A percentile compares a stretch with the other conserved stretches of the same genome.
Evolutionary conservation across 2,113 vertebrate species (phyloP).

Genomic region (Mesembrinibis cayennensis): DNA sequence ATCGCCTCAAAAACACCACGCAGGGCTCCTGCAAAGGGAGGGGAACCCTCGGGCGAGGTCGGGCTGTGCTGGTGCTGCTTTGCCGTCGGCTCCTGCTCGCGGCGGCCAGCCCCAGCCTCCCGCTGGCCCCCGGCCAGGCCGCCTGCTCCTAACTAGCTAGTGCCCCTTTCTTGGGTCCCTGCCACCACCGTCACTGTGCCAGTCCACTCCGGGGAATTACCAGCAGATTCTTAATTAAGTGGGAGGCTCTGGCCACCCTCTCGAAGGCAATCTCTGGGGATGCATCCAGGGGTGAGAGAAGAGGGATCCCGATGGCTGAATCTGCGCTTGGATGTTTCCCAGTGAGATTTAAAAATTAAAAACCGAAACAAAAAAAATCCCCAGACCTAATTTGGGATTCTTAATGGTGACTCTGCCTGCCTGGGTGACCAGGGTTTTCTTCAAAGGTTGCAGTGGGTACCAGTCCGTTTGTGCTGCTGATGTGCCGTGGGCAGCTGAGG

Average conservation of each 20-base stretch:
- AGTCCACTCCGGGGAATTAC: not conserved
- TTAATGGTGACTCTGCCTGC: not conserved
- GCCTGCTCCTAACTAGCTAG: not conserved
- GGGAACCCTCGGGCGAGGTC: not conserved
- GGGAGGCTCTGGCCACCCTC: not conserved
- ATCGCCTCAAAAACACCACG: accelerated
- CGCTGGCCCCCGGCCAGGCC: not conserved
- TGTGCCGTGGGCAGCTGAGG: not conserved
- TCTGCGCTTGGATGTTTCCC: not conserved
- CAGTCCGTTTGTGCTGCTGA: accelerated
- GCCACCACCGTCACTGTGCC: not conserved
- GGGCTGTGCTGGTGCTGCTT: not conserved
- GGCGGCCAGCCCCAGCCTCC: not conserved
- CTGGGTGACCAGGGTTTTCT: not conserved
- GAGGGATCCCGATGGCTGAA: not conserved
- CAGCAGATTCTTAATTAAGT: not conserved
- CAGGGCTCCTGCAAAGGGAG: not conserved
- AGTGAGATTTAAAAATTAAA: not conserved
- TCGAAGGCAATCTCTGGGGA: not conserved
- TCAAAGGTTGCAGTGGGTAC: accelerated
- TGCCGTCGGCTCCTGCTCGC: accelerated
- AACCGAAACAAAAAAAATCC: not conserved
- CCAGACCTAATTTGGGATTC: not conserved
- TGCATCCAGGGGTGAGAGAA: not conserved
- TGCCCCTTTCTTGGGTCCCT: conserved; percentile 22